Evolutionary conservation across 2,113 vertebrate genomes (phyloP).

Genomic region (Perca flavescens): DNA sequence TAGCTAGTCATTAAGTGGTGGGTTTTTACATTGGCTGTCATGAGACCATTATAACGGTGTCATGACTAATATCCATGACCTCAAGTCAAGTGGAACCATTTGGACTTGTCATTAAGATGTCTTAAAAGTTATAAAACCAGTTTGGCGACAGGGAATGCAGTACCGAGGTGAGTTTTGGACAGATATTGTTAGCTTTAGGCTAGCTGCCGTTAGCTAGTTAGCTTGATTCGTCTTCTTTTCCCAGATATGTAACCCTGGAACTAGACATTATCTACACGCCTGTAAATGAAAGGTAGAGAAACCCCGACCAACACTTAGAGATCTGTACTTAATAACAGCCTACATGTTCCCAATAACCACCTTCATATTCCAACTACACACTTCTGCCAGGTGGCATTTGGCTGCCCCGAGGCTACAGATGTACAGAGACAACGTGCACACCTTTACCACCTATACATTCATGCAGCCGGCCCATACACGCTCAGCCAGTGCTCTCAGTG

Average conservation of each 20-base stretch:
- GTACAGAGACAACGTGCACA: constrained; percentile 7
- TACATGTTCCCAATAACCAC: constrained; percentile 22
- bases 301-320: not conserved
- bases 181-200: too few relatives aligned
- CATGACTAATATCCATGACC: too few relatives aligned
- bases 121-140: too few relatives aligned
- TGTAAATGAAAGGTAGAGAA: constrained; percentile 34
- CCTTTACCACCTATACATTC: constrained; percentile 24
- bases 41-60: too few relatives aligned
- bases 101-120: too few relatives aligned
- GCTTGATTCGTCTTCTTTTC: not conserved
- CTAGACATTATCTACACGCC: not conserved
- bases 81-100: too few relatives aligned
- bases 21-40: too few relatives aligned
- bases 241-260: not conserved
- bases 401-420: constrained; percentile 33
- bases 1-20: too few relatives aligned
- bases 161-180: too few relatives aligned
- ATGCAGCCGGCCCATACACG: constrained; percentile 26
- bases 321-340: constrained; percentile 38
- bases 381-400: constrained; percentile 43
- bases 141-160: too few relatives aligned
- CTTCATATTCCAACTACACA: not conserved
- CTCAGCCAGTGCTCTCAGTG: constrained; percentile 24
- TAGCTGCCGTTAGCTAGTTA: too few relatives aligned